Evolutionary conservation across 2,113 vertebrate species (phyloP).

Genomic region (Scartelaos histophorus): DNA sequence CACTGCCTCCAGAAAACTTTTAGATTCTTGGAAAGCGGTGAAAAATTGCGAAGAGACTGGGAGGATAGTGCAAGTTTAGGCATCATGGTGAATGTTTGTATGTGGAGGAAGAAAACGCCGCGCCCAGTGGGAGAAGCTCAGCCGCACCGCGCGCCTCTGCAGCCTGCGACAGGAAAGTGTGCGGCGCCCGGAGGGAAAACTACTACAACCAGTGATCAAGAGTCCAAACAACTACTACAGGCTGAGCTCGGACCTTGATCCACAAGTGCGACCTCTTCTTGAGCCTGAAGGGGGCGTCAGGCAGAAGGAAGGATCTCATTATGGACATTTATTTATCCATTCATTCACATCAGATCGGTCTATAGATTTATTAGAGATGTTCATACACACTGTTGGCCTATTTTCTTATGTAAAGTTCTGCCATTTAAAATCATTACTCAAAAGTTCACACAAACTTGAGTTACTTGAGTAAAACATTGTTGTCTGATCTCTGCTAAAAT

Average conservation of each 20-base stretch:
- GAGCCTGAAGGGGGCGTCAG: neutral
- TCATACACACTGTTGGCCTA: no score
- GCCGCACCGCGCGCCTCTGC: neutral
- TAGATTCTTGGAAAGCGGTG: neutral
- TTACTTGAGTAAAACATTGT: no score
- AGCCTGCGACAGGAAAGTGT: neutral
- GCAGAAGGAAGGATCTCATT: neutral
- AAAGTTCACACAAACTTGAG: no score
- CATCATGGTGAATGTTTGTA: slow-evolving; percentile 43
- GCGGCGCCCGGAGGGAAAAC: neutral
- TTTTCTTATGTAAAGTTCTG: no score
- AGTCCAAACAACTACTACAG: neutral
- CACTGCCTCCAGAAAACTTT: slow-evolving; percentile 22
- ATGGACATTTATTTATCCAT: no score
- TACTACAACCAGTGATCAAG: neutral
- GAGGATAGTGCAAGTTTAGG: slow-evolving; percentile 15
- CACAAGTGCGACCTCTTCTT: neutral
- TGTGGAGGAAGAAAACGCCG: neutral
- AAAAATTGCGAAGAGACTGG: slow-evolving; percentile 14
- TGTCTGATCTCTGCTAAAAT: no score
- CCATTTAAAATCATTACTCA: no score
- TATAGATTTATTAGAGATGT: no score
- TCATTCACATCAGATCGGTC: no score
- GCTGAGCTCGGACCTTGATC: neutral
- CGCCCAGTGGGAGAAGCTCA: neutral